Percentiles rank a stretch among this genome's conserved stretches.
Evolutionary conservation across 2,113 vertebrate genomes (phyloP).

Genomic region (Daubentonia madagascariensis): DNA sequence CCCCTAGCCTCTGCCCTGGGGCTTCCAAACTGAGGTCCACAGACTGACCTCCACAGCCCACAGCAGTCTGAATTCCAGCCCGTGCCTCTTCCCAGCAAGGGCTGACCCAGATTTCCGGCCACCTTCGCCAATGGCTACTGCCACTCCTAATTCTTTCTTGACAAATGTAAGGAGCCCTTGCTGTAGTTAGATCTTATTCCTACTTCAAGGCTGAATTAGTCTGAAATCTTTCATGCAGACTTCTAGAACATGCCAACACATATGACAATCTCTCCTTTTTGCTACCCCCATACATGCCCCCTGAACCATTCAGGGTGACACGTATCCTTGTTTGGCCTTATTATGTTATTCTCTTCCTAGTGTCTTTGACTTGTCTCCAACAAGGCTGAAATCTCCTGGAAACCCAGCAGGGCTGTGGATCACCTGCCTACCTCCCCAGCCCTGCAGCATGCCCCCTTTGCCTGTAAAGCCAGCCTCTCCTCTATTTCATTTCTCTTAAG

Average conservation of each 20-base stretch:
- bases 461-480: background rate
- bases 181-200: background rate
- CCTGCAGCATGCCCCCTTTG: background rate
- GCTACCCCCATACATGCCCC: background rate
- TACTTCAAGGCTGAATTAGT: background rate
- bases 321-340: background rate
- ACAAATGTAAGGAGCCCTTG: background rate
- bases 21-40: background rate
- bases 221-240: background rate
- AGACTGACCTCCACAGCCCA: background rate
- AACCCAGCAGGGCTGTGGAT: background rate
- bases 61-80: background rate
- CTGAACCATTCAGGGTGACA: background rate
- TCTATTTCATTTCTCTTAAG: background rate
- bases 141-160: background rate
- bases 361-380: background rate
- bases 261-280: background rate
- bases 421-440: background rate
- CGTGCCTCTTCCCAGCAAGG: background rate
- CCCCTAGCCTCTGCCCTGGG: too few species aligned
- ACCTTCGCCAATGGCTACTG: background rate
- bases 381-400: background rate
- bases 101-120: background rate
- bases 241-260: background rate
- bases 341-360: background rate